Evolutionary conservation across 2,888 invertebrate genomes (phyloP), one percentile per base, ranked within the genome.

Genomic region (Chrysopilus asiliformis): DNA sequence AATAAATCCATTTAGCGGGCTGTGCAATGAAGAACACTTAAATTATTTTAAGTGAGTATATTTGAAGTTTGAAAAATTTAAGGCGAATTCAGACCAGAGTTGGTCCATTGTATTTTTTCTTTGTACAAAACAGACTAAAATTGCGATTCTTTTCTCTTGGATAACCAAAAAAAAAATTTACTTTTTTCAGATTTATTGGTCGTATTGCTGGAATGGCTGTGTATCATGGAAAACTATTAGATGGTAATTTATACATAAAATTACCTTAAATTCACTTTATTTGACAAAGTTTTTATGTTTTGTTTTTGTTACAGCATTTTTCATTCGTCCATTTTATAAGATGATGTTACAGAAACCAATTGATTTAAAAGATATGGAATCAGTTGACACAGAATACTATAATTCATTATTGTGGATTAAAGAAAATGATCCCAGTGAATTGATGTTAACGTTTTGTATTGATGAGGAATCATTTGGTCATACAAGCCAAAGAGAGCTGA

Each of bases 291-390:
- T 15, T 24, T 39, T 37, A 17, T 25, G 25, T 20, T 38, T 43
- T 24, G 4, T 32, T 34, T 28, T 25, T 35, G 50, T 65, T 68
- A 4, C 65, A 89, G 94, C 94, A 32, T 98, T 97, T 68, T 98
- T 98, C 68, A 97, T 98, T 67, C 82, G 97, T 57, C 97, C 98
- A 38, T 97, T 98, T 68, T 98, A 98, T 68, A 98, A 98, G 68
- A 97, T 98, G 97, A 95, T 98, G 95, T 67, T 98, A 50, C 80
- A 81, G 44, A 95, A 95, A 68, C 66, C 78, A 32, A 97, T 97
- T 44, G 87, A 87, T 52, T 67, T 98, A 32, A 83, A 85, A 56
- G 97, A 98, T 62, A 97, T 98, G 97, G 97, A 98, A 68, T 89
- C 93, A 4, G 97, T 98, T 10, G 98, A 98, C 64, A 83, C 91